Evolutionary conservation across 2,888 invertebrate genomes (phyloP).

Genomic region (Caenorhabditis sp.): DNA sequence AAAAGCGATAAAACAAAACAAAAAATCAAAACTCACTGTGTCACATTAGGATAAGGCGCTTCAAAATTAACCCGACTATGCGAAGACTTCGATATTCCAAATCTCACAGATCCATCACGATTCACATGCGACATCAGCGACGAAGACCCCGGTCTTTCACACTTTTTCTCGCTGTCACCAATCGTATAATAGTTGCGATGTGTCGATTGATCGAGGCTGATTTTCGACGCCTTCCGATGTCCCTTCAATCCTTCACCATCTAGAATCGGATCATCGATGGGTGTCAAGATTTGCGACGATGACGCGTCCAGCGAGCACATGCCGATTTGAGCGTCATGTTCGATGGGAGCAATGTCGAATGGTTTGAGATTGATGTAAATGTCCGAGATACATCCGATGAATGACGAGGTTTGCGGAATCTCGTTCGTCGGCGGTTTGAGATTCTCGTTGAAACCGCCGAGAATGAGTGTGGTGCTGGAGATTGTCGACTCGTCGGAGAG

Average conservation of each 20-base stretch:
- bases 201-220: constrained; percentile 33
- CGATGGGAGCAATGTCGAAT: constrained; percentile 59
- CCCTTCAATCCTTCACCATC: constrained; percentile 45
- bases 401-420: constrained; percentile 63
- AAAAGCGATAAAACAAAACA: too few relatives aligned
- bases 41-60: constrained; percentile 55
- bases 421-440: constrained; percentile 60
- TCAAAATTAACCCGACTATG: constrained; percentile 65
- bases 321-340: constrained; percentile 65
- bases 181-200: constrained; percentile 42
- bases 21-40: constrained; percentile 38
- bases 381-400: constrained; percentile 73
- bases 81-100: constrained; percentile 46
- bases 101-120: constrained; percentile 36
- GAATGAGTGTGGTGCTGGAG: constrained; percentile 56
- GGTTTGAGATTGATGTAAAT: constrained; percentile 67
- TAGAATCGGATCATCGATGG: constrained; percentile 19
- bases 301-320: constrained; percentile 52
- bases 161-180: constrained; percentile 7
- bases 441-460: constrained; percentile 61
- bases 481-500: constrained; percentile 61
- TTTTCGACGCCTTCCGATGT: constrained; percentile 33
- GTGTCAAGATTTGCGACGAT: background rate
- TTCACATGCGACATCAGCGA: constrained; percentile 8
- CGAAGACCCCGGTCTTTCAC: constrained; percentile 5